Conservation (phyloP, 2,888 invertebrate genomes). For the Conops quadrifasciatus region DNA sequence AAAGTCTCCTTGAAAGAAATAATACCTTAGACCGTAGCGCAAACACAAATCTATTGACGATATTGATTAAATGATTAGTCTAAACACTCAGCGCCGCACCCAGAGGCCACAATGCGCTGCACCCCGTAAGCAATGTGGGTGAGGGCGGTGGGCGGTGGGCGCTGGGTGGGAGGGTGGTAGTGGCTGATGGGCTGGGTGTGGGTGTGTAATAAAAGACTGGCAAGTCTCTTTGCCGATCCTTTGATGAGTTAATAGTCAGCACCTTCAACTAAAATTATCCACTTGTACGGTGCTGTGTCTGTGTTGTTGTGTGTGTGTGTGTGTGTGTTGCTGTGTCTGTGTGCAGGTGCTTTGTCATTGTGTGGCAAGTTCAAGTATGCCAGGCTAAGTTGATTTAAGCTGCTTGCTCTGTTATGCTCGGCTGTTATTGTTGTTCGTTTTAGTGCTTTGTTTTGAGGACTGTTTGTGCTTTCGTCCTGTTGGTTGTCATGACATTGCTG, state of each 20-base stretch:
- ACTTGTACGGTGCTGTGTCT: background rate
- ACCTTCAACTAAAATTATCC: background rate
- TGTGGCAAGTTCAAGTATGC: conserved; percentile 33
- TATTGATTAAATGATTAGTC: conserved; percentile 24
- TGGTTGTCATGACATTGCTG: conserved; percentile 31
- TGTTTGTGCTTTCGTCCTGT: conserved; percentile 24
- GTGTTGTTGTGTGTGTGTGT: background rate
- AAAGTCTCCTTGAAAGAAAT: background rate
- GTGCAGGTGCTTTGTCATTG: conserved; percentile 1
- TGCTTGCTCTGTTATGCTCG: background rate
- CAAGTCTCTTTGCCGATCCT: background rate
- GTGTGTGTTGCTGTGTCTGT: background rate
- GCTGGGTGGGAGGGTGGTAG: background rate
- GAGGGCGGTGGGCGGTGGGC: background rate
- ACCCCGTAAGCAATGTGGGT: background rate
- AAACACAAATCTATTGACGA: conserved; percentile 7
- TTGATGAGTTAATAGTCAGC: conserved; percentile 12
- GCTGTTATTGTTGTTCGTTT: no score
- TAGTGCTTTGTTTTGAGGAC: background rate
- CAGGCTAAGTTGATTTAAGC: conserved; percentile 18
- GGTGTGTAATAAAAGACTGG: no score
- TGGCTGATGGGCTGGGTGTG: no score
- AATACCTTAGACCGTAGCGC: background rate
- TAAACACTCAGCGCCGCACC: background rate
- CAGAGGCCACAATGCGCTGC: background rate